Evolutionary conservation across 1,140 invertebrate genomes (phyloP).

Genomic region (Oppia nitens): DNA sequence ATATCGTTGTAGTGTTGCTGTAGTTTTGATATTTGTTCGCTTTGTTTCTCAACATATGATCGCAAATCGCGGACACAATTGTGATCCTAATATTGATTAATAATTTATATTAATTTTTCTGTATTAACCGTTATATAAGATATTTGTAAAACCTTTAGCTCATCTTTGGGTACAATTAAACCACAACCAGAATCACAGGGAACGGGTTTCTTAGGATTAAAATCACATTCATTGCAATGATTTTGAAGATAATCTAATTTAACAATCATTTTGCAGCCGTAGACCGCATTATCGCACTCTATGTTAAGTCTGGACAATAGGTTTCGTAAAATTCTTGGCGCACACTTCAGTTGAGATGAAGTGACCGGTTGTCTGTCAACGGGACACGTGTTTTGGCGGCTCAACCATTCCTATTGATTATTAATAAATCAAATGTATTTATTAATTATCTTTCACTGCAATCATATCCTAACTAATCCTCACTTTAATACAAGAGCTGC

Average conservation of each 20-base stretch:
- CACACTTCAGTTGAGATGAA: slow-evolving; percentile 63
- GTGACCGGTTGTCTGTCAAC: slow-evolving; percentile 76
- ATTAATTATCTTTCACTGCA: background rate
- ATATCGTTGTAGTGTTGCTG: slow-evolving; percentile 72
- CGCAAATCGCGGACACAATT: slow-evolving; percentile 79
- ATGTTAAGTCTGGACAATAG: slow-evolving; percentile 69
- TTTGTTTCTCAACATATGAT: slow-evolving; percentile 61
- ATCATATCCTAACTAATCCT: background rate
- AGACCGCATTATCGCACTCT: slow-evolving; percentile 68
- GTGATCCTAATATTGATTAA: slow-evolving; percentile 42
- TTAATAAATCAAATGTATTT: background rate
- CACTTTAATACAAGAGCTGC: slow-evolving; percentile 63
- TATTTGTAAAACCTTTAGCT: slow-evolving; percentile 44
- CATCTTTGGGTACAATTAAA: slow-evolving; percentile 82
- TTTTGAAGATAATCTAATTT: slow-evolving; percentile 64
- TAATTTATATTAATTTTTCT: background rate
- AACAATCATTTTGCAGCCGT: slow-evolving; percentile 65
- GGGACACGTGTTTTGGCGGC: slow-evolving; percentile 75
- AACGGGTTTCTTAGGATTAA: slow-evolving; percentile 81
- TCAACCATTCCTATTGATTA: slow-evolving; percentile 58
- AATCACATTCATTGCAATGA: slow-evolving; percentile 79
- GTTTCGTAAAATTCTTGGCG: slow-evolving; percentile 78
- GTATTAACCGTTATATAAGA: background rate
- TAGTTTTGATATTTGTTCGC: slow-evolving; percentile 63
- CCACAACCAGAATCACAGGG: slow-evolving; percentile 83